A percentile compares a stretch with the other conserved stretches of the same genome.
Conservation (phyloP, 2,888 invertebrate genomes). For the Corbicula japonica region DNA sequence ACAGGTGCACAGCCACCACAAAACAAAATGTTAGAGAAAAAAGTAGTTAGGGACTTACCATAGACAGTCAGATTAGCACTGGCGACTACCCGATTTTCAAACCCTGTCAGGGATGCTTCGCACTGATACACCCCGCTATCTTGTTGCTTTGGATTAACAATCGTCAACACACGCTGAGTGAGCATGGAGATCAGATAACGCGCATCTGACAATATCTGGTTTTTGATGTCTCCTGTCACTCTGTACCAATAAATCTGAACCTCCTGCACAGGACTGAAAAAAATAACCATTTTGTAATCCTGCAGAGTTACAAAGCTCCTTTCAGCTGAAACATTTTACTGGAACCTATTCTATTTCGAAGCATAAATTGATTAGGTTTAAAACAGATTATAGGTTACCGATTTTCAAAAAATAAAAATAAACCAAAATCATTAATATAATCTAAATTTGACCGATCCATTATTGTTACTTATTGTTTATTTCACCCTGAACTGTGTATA, state of each 20-base stretch:
- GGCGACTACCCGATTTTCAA: slow-evolving; percentile 88
- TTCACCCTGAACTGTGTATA: too few species aligned
- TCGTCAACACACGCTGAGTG: slow-evolving; percentile 75
- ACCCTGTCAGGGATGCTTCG: slow-evolving; percentile 85
- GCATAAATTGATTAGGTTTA: too few species aligned
- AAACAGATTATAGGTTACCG: too few species aligned
- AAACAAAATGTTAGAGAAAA: too few species aligned
- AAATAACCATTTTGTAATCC: slow-evolving; percentile 15
- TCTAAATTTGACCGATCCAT: too few species aligned
- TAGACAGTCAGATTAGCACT: slow-evolving; percentile 92
- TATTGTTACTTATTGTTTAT: too few species aligned
- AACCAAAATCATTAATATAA: too few species aligned
- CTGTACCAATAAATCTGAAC: slow-evolving; percentile 80
- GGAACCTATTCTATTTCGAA: too few species aligned
- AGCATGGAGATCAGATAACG: slow-evolving; percentile 74
- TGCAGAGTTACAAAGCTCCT: slow-evolving; percentile 5
- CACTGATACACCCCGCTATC: slow-evolving; percentile 82
- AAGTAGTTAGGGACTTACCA: slow-evolving; percentile 44
- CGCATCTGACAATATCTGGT: slow-evolving; percentile 55
- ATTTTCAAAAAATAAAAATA: too few species aligned
- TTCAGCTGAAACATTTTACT: too few species aligned
- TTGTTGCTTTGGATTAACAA: slow-evolving; percentile 66
- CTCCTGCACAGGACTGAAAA: slow-evolving; percentile 75
- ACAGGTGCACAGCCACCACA: too few species aligned
- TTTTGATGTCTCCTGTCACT: slow-evolving; percentile 46